Conservation (phyloP, 2,113 vertebrate species). For the Stegastes partitus region DNA sequence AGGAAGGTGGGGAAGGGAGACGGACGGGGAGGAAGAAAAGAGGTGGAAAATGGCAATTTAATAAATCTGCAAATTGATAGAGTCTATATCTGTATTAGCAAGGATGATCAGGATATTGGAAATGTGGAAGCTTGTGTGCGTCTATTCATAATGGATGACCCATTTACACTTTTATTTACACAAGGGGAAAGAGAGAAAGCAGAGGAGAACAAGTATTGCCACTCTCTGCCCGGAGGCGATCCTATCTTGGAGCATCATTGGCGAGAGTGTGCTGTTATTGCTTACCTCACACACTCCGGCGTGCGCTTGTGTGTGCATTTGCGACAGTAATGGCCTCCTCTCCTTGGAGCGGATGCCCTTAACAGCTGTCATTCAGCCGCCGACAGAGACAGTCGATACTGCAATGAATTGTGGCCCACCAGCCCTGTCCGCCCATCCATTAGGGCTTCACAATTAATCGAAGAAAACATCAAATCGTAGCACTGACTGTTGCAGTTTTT, state of each 20-base stretch:
- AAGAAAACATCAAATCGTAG: background rate
- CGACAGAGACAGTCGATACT: slow-evolving; percentile 54
- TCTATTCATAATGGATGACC: slow-evolving; percentile 55
- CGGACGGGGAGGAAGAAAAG: background rate
- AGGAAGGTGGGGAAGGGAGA: no score
- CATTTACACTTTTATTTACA: slow-evolving; percentile 57
- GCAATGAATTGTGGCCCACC: slow-evolving; percentile 48
- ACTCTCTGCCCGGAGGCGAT: slow-evolving; percentile 41
- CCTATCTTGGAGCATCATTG: slow-evolving; percentile 52
- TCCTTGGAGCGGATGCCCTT: slow-evolving; percentile 65
- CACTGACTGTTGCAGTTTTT: slow-evolving; percentile 48
- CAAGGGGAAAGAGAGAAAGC: slow-evolving; percentile 6
- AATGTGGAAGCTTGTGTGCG: slow-evolving; percentile 29
- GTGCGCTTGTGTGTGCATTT: slow-evolving; percentile 2
- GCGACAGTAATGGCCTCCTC: slow-evolving; percentile 52
- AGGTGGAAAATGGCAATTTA: slow-evolving; percentile 41
- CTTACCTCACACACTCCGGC: slow-evolving; percentile 43
- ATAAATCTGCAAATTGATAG: slow-evolving; percentile 17
- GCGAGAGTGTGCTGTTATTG: slow-evolving; percentile 41
- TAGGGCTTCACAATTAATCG: slow-evolving; percentile 8
- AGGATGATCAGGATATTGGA: slow-evolving; percentile 53
- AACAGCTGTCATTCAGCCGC: slow-evolving; percentile 69
- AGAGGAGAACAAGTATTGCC: slow-evolving; percentile 14
- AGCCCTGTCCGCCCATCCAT: slow-evolving; percentile 1
- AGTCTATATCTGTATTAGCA: slow-evolving; percentile 50